phyloP scores from a whole-genome alignment of 2,797 vertebrate genomes.

The Acestrorhynchus altus region DNA sequence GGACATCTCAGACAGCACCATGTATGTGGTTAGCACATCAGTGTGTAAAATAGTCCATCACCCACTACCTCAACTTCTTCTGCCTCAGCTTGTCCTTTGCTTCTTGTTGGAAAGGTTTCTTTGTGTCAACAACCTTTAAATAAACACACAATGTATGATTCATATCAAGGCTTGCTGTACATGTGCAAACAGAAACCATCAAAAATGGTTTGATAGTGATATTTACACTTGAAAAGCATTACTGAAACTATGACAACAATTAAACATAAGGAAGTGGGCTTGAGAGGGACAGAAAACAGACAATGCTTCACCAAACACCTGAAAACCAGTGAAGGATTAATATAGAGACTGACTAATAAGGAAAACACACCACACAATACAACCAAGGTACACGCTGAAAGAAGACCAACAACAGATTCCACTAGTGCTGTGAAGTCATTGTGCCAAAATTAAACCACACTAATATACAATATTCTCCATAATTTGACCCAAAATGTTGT shows the following conservation, averaged over 20 bases:
- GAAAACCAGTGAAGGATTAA: background rate
- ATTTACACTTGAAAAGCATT: constrained; percentile 7
- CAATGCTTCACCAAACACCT: background rate
- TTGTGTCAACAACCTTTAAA: constrained; percentile 62
- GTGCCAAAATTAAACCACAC: background rate
- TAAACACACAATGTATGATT: constrained; percentile 29
- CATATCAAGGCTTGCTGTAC: background rate
- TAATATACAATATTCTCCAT: no score
- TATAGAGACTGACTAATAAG: background rate
- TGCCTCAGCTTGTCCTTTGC: constrained; percentile 65
- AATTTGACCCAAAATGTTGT: no score
- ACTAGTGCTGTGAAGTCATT: no score
- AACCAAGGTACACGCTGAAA: background rate
- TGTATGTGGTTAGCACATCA: background rate
- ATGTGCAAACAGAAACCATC: background rate
- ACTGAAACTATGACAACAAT: constrained; percentile 16
- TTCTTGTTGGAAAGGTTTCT: constrained; percentile 58
- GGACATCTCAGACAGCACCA: background rate
- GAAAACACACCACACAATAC: background rate
- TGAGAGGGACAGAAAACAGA: background rate
- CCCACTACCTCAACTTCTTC: constrained; percentile 66
- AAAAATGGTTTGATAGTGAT: constrained; percentile 1
- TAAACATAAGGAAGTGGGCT: constrained; percentile 14
- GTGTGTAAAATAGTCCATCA: background rate
- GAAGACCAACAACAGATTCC: background rate